Percentiles rank a stretch among this genome's conserved stretches.
phyloP scores from a whole-genome alignment of 2,113 vertebrate genomes.

The Charadrius vociferus region DNA sequence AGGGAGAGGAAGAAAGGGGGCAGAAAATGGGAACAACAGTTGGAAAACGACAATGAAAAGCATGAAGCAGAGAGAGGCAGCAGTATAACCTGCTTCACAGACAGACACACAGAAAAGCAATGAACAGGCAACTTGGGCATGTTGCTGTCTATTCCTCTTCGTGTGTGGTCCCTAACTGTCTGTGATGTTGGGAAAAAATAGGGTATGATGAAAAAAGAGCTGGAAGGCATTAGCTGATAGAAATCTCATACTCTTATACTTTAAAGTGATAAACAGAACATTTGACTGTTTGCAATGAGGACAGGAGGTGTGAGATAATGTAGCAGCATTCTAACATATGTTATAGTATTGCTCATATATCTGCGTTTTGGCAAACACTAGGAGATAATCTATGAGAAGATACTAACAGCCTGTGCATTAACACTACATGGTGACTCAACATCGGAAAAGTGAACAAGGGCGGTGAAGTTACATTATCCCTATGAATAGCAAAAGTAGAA shows the following conservation, averaged over 20 bases:
- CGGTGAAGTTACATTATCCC: not conserved
- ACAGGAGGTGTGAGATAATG: conserved; percentile 47
- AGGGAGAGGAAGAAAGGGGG: not conserved
- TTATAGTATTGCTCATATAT: conserved; percentile 46
- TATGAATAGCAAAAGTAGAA: not conserved
- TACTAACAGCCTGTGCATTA: not conserved
- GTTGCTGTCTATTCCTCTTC: not conserved
- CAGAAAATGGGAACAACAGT: not conserved
- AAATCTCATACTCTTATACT: conserved; percentile 5
- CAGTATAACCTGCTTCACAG: not conserved
- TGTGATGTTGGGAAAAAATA: not conserved
- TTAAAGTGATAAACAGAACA: conserved; percentile 40
- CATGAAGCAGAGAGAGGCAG: not conserved
- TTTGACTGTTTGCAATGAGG: conserved; percentile 22
- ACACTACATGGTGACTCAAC: not conserved
- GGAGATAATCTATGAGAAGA: conserved; percentile 13
- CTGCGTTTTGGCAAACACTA: conserved; percentile 10
- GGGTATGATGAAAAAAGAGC: not conserved
- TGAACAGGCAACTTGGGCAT: not conserved
- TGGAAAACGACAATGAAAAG: not conserved
- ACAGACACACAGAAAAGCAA: not conserved
- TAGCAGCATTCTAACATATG: conserved; percentile 47
- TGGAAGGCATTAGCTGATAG: conserved; percentile 36
- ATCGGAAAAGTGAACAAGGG: not conserved
- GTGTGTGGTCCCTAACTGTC: conserved; percentile 14